phyloP scores from a whole-genome alignment of 2,113 vertebrate species.

The Coptodon bakossiorum region DNA sequence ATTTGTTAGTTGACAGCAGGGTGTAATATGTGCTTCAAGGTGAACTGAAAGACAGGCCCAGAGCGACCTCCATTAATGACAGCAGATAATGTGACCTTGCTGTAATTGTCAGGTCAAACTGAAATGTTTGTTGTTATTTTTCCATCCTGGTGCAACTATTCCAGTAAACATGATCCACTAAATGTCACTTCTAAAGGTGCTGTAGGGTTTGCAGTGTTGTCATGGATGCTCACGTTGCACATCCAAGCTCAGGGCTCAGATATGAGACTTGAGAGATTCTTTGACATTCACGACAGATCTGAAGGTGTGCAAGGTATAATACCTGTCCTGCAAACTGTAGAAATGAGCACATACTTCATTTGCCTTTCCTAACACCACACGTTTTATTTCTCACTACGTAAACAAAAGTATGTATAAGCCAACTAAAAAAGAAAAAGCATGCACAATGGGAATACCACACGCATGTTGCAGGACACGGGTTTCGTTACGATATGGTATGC shows the following conservation, averaged over 20 bases:
- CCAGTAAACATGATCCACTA: not conserved
- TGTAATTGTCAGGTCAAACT: not conserved
- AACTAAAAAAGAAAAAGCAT: not conserved
- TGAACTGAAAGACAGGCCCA: slow-evolving; percentile 35
- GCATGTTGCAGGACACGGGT: not conserved
- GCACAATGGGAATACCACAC: not conserved
- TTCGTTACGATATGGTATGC: not conserved
- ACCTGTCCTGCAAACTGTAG: not conserved
- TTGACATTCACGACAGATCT: slow-evolving; percentile 1
- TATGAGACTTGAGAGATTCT: not conserved
- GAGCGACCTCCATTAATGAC: not conserved
- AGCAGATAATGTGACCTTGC: not conserved
- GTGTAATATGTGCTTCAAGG: slow-evolving; percentile 27
- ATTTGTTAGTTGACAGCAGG: not conserved
- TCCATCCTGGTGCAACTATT: not conserved
- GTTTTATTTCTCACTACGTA: not conserved
- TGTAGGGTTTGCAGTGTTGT: not conserved
- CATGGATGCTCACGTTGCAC: not conserved
- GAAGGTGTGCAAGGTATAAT: not conserved
- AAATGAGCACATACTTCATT: not conserved
- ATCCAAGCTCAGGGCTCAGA: not conserved
- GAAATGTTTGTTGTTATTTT: not conserved
- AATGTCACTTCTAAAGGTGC: not conserved
- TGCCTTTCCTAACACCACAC: not conserved
- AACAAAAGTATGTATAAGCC: not conserved